phyloP scores from a whole-genome alignment of 2,888 invertebrate species.

The Orgyia antiqua region DNA sequence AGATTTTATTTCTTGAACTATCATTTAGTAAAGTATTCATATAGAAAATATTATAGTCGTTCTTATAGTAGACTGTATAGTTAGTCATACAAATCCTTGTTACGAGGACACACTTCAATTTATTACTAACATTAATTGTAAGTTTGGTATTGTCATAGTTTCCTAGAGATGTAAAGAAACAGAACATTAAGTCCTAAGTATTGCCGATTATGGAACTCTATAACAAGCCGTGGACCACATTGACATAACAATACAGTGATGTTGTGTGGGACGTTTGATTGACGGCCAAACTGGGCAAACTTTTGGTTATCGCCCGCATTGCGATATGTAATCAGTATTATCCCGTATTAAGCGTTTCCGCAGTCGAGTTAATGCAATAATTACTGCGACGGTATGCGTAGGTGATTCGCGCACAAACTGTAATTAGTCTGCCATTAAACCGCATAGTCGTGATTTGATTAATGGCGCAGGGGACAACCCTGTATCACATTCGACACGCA shows the following conservation, averaged over 20 bases:
- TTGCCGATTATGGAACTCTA: no score
- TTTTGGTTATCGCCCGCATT: constrained; percentile 44
- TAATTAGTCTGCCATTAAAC: constrained; percentile 73
- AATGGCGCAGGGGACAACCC: constrained; percentile 40
- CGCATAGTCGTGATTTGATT: constrained; percentile 69
- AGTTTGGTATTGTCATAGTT: no score
- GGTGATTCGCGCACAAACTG: constrained; percentile 55
- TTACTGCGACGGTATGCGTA: constrained; percentile 45
- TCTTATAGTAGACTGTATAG: no score
- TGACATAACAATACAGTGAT: constrained; percentile 29
- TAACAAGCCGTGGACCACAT: no score
- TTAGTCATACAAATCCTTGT: no score
- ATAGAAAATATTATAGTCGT: no score
- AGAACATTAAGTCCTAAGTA: no score
- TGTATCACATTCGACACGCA: constrained; percentile 28
- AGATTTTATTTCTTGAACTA: constrained; percentile 33
- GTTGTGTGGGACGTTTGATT: constrained; percentile 39
- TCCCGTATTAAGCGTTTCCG: constrained; percentile 46
- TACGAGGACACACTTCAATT: no score
- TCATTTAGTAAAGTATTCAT: constrained; percentile 18
- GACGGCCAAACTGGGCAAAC: constrained; percentile 39
- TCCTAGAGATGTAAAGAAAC: no score
- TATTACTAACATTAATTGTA: no score
- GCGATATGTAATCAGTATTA: constrained; percentile 50
- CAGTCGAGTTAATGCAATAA: constrained; percentile 49